Evolutionary conservation across 2,113 vertebrate species (phyloP), one percentile per base, ranked within the genome.

Genomic region (Morone chrysops): DNA sequence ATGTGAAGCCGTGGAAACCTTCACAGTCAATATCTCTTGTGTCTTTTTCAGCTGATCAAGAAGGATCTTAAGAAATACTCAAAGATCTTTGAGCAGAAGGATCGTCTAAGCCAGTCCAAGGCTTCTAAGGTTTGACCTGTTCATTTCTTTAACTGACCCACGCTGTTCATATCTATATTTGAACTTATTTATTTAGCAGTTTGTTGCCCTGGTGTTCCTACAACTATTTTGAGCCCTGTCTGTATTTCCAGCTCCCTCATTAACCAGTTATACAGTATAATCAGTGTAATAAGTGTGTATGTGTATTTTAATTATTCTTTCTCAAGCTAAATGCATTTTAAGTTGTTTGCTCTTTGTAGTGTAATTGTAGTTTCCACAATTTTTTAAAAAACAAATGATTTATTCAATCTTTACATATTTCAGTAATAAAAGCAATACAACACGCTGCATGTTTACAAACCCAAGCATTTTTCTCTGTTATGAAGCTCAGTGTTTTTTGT

Each of bases 61-160:
- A 99, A 99, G 88, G 98, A 99, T 82, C 95, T 99, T 82, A 99
- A 99, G 95, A 99, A 97, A 72, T 99, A 99, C 81, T 99, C 98
- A 1, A 99, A 99, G 95, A 99, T 99, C 92, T 99, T 99, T 93
- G 98, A 99, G 89, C 98, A 99, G 95, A 99, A 99, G 90, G 98
- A 99, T 95, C 98, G 98, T 78, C 89, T 99, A 90, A 99, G 98
- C 93, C 98, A 99, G 83, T 97, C 98, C 76, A 99, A 99, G 96
- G 98, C 98, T 48, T 99, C 98, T 3, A 99, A 99, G 97, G 98
- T 98, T 92, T 92, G 95, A 53, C 48, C 14, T 1, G 4, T 25
- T 66, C 5, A 5, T 36, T 51, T 74, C 8, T 57, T 45, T 7
- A 45, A 20, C 18, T 70, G n/a, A 18, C 51, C 13, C 40, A n/a